phyloP scores from a whole-genome alignment of 2,888 invertebrate genomes.

The Selenia dentaria region DNA sequence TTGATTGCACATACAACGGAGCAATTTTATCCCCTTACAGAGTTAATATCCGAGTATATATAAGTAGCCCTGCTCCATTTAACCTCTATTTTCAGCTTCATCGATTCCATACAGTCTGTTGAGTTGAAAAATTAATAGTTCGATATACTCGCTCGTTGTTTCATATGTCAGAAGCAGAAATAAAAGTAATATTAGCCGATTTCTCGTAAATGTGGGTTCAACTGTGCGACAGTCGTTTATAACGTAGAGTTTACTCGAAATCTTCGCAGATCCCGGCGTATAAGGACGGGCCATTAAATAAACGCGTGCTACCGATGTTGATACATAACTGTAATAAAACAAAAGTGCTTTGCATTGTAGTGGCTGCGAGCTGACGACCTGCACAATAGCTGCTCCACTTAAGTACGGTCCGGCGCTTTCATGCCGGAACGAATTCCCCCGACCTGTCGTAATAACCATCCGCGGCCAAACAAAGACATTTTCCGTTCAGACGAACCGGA shows the following conservation, averaged over 20 bases:
- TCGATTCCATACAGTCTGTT: conserved; percentile 23
- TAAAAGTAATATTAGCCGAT: conserved; percentile 5
- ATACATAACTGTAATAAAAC: conserved; percentile 71
- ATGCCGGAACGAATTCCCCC: conserved; percentile 67
- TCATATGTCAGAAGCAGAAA: conserved; percentile 14
- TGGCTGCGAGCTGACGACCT: conserved; percentile 47
- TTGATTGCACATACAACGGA: background rate
- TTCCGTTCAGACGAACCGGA: conserved; percentile 64
- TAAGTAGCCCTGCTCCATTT: conserved; percentile 28
- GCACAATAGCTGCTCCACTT: conserved; percentile 69
- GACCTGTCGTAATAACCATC: conserved; percentile 73
- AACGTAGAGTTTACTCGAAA: conserved; percentile 31
- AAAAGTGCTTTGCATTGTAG: conserved; percentile 71
- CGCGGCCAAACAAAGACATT: conserved; percentile 74
- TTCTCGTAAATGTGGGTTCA: conserved; percentile 5
- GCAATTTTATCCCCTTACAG: conserved; percentile 15
- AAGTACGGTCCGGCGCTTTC: conserved; percentile 73
- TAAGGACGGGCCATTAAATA: conserved; percentile 62
- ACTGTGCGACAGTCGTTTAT: conserved; percentile 10
- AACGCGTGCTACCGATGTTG: conserved; percentile 67
- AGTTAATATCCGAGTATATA: conserved; percentile 26
- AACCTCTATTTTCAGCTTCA: conserved; percentile 28
- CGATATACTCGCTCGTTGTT: conserved; percentile 20
- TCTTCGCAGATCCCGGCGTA: conserved; percentile 43
- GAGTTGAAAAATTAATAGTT: conserved; percentile 30